Base-by-base conservation (phyloP, 2,888 invertebrate species). In the Morpho helenor region DNA sequence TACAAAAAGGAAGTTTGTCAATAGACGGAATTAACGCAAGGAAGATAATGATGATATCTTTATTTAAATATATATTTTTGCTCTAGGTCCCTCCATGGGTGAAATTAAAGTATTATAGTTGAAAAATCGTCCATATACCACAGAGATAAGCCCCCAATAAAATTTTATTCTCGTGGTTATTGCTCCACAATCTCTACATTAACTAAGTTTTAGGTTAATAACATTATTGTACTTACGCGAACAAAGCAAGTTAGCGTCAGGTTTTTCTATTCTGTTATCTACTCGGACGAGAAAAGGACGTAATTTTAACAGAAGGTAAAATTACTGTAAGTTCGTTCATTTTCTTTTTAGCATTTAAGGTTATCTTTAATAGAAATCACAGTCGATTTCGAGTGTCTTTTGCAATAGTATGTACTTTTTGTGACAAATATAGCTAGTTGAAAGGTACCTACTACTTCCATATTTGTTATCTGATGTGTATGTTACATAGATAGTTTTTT, bases 361-460 rank as follows among this genome's bases (percentile, higher is more conserved):
- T 44, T 52, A 52, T 52, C 52, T 52, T 31, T 52, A 52, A 52
- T 52, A 52, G 52, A 52, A 44, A 52, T 52, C 52, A 39, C 44
- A 52, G 10, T 31, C 10, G 10, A 3, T 31, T 31, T 5, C 31
- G 2, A 31, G 31, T 31, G 31, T 5, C 2, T 31, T 31, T 31
- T 31, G 31, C 5, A 5, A 31, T 31, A 31, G 3, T 31, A 31
- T 31, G 31, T 5, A 31, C 31, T 3, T 31, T 31, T 31, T 31
- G 31, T 31, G 1, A 31, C 31, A 31, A 31, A 31, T 31, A 31
- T 31, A 16, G 16, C 16, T 16, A 16, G 1, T 16, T 16, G 2
- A 16, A 16, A 16, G 16, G 16, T 16, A 16, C 1, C 16, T n/a
- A n/a, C 16, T 16, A 16, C 16, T 16, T 16, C 16, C 16, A 16